phyloP scores from a whole-genome alignment of 2,888 invertebrate genomes.

The Pristionchus mayeri region DNA sequence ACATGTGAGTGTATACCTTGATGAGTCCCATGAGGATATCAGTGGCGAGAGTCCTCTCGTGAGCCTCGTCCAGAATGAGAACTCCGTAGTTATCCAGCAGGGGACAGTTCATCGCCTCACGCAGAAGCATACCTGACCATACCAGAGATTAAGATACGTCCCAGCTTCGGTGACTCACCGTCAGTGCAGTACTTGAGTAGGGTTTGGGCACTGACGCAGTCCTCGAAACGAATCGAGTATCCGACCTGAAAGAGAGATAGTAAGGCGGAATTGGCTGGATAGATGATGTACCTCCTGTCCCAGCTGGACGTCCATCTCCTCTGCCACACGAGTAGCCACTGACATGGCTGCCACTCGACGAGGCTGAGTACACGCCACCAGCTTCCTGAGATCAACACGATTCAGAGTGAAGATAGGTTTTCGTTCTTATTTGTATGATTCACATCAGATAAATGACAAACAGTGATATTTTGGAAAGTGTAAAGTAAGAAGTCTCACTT shows the following conservation, averaged over 20 bases:
- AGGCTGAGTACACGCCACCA: slow-evolving; percentile 96
- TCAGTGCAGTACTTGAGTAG: slow-evolving; percentile 85
- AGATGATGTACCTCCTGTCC: slow-evolving; percentile 42
- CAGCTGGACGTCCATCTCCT: slow-evolving; percentile 95
- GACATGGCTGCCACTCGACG: slow-evolving; percentile 99
- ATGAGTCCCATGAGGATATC: slow-evolving; percentile 98
- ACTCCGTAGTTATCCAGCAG: slow-evolving; percentile 96
- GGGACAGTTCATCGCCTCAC: slow-evolving; percentile 99
- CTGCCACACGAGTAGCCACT: slow-evolving; percentile 97
- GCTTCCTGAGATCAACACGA: slow-evolving; percentile 78
- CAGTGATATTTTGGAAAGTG: no score
- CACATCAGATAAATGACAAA: no score
- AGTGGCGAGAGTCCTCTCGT: slow-evolving; percentile 97
- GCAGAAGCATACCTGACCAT: slow-evolving; percentile 90
- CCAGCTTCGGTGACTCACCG: slow-evolving; percentile 66
- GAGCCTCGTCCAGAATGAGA: slow-evolving; percentile 96
- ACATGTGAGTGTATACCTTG: slow-evolving; percentile 61
- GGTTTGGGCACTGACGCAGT: slow-evolving; percentile 94
- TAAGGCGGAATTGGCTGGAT: not conserved
- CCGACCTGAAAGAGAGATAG: slow-evolving; percentile 84
- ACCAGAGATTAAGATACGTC: not conserved
- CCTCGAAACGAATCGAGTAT: slow-evolving; percentile 98
- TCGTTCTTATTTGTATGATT: no score
- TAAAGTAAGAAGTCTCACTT: no score
- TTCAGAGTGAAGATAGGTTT: not conserved